These are phyloP conservation scores for Echinops telfairi DNA, from an alignment of 2,113 vertebrate genomes.

Conservation along the genomic window DNA sequence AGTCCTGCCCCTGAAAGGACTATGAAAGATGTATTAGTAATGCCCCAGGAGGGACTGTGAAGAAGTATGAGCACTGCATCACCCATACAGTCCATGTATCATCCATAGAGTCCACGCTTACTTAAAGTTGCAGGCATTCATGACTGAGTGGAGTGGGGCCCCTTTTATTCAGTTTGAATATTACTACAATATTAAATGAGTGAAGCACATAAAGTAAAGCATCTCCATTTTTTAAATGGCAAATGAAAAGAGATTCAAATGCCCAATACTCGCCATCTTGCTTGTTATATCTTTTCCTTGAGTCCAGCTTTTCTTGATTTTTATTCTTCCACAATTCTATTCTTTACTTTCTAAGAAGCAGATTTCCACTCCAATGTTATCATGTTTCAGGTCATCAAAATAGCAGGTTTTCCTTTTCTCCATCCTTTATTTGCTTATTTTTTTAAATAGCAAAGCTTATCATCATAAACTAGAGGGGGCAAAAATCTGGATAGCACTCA, in stretches of 20 bases:
- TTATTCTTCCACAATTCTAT: background rate
- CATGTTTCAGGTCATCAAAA: background rate
- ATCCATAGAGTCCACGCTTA: background rate
- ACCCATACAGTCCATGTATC: too few species aligned
- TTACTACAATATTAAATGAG: background rate
- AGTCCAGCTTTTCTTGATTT: background rate
- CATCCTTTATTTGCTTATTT: background rate
- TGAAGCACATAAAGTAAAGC: background rate
- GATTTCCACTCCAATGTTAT: background rate
- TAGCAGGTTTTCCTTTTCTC: background rate
- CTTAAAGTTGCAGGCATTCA: background rate
- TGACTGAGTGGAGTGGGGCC: background rate
- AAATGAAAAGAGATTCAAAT: too few species aligned
- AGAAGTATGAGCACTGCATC: background rate
- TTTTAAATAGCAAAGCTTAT: conserved; percentile 20
- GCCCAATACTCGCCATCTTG: background rate
- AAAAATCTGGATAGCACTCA: background rate
- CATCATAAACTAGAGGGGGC: background rate
- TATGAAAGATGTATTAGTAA: background rate
- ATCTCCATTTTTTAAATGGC: background rate
- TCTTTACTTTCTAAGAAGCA: conserved; percentile 3
- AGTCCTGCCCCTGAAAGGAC: background rate
- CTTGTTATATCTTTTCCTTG: conserved; percentile 8
- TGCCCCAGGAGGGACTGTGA: too few species aligned
- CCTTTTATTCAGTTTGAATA: background rate